These are phyloP conservation scores for Ceratosolen fusciceps DNA, from an alignment of 1,140 invertebrate genomes.

Conservation along the genomic window DNA sequence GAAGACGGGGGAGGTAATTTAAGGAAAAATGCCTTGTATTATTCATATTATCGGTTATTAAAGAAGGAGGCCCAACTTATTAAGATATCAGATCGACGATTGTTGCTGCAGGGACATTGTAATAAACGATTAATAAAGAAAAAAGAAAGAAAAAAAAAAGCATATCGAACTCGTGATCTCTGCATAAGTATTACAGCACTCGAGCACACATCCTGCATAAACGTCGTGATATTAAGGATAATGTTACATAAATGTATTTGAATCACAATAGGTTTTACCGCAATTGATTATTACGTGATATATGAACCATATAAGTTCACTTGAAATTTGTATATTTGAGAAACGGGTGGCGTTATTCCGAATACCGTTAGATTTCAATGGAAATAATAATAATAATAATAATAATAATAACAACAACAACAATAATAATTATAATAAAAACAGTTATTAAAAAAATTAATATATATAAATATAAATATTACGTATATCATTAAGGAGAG, in stretches of 20 bases:
- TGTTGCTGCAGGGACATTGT: background rate
- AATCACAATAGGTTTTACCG: conserved; percentile 12
- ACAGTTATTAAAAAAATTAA: too few relatives aligned
- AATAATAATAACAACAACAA: too few relatives aligned
- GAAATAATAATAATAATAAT: too few relatives aligned
- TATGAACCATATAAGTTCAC: conserved; percentile 39
- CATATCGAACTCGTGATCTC: conserved; percentile 13
- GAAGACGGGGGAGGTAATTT: conserved; percentile 42
- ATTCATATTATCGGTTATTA: conserved; percentile 38
- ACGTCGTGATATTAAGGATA: background rate
- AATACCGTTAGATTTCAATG: conserved; percentile 16
- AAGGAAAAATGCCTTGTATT: conserved; percentile 57
- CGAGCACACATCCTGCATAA: background rate
- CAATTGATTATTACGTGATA: conserved; percentile 27
- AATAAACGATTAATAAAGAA: too few relatives aligned
- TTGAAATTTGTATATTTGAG: conserved; percentile 4
- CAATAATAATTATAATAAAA: too few relatives aligned
- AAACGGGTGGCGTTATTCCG: background rate
- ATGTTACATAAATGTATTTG: conserved; percentile 15
- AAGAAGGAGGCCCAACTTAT: background rate
- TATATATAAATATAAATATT: too few relatives aligned
- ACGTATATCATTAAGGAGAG: conserved; percentile 48
- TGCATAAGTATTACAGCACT: conserved; percentile 10
- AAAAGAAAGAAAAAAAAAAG: conserved; percentile 22
- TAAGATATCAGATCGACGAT: conserved; percentile 1